Evolutionary conservation across 2,888 invertebrate genomes (phyloP).

Genomic region (Azorinus chamasolen): DNA sequence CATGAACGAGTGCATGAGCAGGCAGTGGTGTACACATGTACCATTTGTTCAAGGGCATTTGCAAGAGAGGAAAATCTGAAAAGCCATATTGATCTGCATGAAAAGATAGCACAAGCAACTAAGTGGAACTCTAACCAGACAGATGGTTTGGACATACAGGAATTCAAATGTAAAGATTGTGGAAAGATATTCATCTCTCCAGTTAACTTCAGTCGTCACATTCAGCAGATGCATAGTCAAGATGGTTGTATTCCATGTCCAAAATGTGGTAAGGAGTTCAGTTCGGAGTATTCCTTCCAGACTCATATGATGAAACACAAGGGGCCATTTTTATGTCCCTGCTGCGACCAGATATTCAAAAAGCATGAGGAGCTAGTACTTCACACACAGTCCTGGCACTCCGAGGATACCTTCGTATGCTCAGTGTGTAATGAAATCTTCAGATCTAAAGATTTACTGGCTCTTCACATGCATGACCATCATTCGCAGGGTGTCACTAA

Average conservation of each 20-base stretch:
- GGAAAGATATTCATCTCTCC: constrained; percentile 21
- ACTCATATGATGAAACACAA: constrained; percentile 32
- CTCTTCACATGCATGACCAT: constrained; percentile 2
- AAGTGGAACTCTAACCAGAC: background rate
- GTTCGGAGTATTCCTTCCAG: constrained; percentile 11
- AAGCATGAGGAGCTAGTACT: constrained; percentile 8
- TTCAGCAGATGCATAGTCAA: constrained; percentile 6
- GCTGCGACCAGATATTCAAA: constrained; percentile 21
- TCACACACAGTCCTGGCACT: constrained; percentile 37
- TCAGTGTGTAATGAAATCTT: constrained; percentile 20
- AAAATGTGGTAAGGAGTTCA: constrained; percentile 37
- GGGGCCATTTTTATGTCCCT: constrained; percentile 36
- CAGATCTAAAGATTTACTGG: background rate
- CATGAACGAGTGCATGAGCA: constrained; percentile 50
- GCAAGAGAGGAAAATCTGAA: constrained; percentile 43
- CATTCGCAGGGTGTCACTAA: constrained; percentile 4
- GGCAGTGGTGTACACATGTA: constrained; percentile 35
- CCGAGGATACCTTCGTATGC: constrained; percentile 27
- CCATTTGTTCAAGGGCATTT: constrained; percentile 45
- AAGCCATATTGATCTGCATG: constrained; percentile 49
- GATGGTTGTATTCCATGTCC: constrained; percentile 22
- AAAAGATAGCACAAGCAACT: constrained; percentile 21
- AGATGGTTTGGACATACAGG: background rate
- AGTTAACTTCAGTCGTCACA: constrained; percentile 16
- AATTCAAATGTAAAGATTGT: constrained; percentile 31